phyloP scores from a whole-genome alignment of 2,888 invertebrate genomes.

The Schizotus pectinicornis region DNA sequence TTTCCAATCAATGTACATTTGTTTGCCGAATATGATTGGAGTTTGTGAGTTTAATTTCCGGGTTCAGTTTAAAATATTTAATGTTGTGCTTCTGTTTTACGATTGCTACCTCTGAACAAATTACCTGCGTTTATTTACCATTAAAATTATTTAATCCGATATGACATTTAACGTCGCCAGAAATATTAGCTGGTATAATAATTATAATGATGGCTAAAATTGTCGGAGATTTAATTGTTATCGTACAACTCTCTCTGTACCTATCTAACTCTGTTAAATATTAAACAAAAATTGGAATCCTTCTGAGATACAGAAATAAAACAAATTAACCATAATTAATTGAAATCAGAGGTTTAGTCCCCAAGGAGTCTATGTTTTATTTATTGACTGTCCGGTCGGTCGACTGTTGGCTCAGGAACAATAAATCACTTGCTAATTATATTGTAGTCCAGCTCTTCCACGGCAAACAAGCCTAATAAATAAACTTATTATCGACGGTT shows the following conservation, averaged over 20 bases:
- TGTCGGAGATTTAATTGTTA: background rate
- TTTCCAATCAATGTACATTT: constrained; percentile 34
- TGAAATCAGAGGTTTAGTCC: constrained; percentile 5
- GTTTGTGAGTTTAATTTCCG: constrained; percentile 26
- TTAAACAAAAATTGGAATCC: background rate
- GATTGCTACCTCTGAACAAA: constrained; percentile 14
- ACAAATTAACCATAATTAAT: constrained; percentile 12
- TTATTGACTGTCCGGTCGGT: constrained; percentile 8
- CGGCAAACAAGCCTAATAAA: constrained; percentile 3
- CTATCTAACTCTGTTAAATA: background rate
- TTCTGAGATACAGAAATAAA: background rate
- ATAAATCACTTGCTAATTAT: constrained; percentile 19
- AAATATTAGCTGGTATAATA: constrained; percentile 15
- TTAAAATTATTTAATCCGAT: constrained; percentile 25
- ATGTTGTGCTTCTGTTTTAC: constrained; percentile 22
- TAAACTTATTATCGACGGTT: constrained; percentile 11
- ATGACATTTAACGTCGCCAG: constrained; percentile 3
- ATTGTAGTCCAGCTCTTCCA: constrained; percentile 11
- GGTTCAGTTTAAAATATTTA: constrained; percentile 24
- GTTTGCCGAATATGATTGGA: constrained; percentile 31
- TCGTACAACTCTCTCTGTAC: background rate
- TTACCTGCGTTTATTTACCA: constrained; percentile 22
- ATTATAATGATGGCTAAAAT: constrained; percentile 10
- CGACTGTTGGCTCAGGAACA: constrained; percentile 7
- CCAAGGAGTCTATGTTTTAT: constrained; percentile 10